Evolutionary conservation across 2,113 vertebrate genomes (phyloP), one percentile per base, ranked within the genome.

Genomic region (Platichthys stellatus): DNA sequence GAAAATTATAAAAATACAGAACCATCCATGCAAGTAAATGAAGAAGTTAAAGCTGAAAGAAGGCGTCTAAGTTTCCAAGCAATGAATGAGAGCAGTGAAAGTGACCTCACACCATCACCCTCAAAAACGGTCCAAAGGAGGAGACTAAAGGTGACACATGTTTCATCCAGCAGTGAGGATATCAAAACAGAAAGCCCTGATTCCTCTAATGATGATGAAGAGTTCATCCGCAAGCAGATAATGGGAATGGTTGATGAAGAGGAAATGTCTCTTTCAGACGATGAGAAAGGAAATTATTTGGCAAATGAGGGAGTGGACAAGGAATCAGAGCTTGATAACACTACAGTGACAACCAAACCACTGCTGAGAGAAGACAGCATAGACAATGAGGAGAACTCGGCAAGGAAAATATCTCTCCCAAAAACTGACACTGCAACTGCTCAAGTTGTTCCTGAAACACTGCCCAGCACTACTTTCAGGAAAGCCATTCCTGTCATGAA

Each of bases 131-230:
- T 94, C 4, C 95, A 93, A 49, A 95, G 94, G 71, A 96, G 93
- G 90, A 94, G 89, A 26, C 75, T 91, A 73, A 93, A 95, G 84
- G 49, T 95, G 2, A 96, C 91, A 53, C 76, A 94, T 65, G 87
- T 94, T 66, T 96, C 96, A 49, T 97, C 97, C 9, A 97, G 96
- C 87, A 98, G 96, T 76, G 97, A 98, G 54, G 97, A 99, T 0
- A 94, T 95, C 65, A 97, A 97, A 92, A 89, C 86, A 31, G 92
- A 93, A 83, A 91, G 89, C 8, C 78, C 78, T 71, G 89, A 92
- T 31, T 93, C 90, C n/a, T 97, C 95, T 3, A 93, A 93, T n/a
- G 97, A 98, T 56, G 97, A 98, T 43, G 97, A 98, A 90, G 97
- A 97, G 51, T 97, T 97, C 63, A 96, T 98, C 66, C 93, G 97